Base-by-base conservation (phyloP, 2,797 vertebrate genomes). In the Neosilurus mollespiculum region DNA sequence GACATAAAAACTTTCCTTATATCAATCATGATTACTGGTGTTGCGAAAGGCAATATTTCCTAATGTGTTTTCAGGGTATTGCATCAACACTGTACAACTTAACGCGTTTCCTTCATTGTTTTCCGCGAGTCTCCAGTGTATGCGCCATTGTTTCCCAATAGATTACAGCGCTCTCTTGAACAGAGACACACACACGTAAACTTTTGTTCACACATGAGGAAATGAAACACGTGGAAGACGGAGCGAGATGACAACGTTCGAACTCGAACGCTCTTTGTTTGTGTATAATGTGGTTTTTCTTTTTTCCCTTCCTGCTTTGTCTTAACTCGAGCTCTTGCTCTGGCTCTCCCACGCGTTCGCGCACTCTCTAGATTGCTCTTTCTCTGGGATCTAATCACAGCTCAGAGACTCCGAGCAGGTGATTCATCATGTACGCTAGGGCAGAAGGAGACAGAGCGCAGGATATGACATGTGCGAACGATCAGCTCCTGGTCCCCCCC, bases 391-490 rank as follows among this genome's bases (percentile, higher is more conserved):
- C 84, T 81, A 84, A 86, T 88, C 34, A 61, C 66, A 71, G 73
- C 76, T 80, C 73, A 79, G 81, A 83, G 80, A 81, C 70, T 70
- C 84, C 14, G 30, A 79, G 81, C 56, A 59, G 53, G 85, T 87
- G 84, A 88, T 83, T 87, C 83, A 85, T 87, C 83, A 83, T 80
- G 75, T 83, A 86, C 72, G 61, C 70, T 70, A 85, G 83, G 83
- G 72, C 85, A 87, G 81, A 81, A 61, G 81, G 54, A 86, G 82
- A 85, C 79, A 24, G 51, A 83, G 81, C 20, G n/a, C 62, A 83
- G 82, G 82, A 83, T 78, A 84, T 84, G 80, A 86, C 84, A 80
- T 53, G 73, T 61, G 81, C 61, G 81, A 85, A 78, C 34, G 56
- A 84, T 86, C 73, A 80, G 79, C 70, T 83, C 77, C 78, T 82